These are phyloP conservation scores for Tuberolachnus salignus DNA, from an alignment of 2,888 invertebrate species.

Conservation along the genomic window DNA sequence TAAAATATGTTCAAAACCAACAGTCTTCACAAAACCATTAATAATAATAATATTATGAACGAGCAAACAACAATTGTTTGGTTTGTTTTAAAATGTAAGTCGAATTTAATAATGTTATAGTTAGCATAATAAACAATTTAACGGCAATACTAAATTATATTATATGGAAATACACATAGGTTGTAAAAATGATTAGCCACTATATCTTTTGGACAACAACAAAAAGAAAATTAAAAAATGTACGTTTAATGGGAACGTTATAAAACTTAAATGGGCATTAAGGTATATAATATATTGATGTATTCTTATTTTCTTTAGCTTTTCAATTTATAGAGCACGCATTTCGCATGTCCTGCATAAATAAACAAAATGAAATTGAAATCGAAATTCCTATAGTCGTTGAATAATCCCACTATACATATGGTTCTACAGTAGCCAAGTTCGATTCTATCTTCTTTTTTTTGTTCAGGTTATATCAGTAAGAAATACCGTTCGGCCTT, in stretches of 20 bases:
- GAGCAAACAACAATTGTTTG: too few species aligned
- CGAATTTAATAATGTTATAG: too few species aligned
- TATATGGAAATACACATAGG: background rate
- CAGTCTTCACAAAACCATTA: background rate
- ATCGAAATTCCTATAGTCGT: conserved; percentile 23
- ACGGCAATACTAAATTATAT: too few species aligned
- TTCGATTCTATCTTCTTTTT: conserved; percentile 28
- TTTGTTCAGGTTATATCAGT: conserved; percentile 14
- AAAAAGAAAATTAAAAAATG: background rate
- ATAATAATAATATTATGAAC: background rate
- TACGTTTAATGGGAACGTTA: background rate
- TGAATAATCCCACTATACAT: background rate
- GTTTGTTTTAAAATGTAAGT: too few species aligned
- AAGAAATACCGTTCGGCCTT: background rate
- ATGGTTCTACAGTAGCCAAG: background rate
- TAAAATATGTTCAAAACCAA: background rate
- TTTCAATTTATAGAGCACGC: conserved; percentile 6
- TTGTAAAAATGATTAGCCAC: background rate
- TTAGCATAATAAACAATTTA: too few species aligned
- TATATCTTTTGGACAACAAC: background rate
- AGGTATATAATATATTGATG: background rate
- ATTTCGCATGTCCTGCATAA: conserved; percentile 35
- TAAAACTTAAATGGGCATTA: background rate
- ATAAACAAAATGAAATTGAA: conserved; percentile 45
- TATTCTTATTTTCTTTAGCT: conserved; percentile 3